A percentile compares a stretch with the other conserved stretches of the same genome.
Evolutionary conservation across 1,140 invertebrate species (phyloP).

Genomic region (Drosophila nikananu): DNA sequence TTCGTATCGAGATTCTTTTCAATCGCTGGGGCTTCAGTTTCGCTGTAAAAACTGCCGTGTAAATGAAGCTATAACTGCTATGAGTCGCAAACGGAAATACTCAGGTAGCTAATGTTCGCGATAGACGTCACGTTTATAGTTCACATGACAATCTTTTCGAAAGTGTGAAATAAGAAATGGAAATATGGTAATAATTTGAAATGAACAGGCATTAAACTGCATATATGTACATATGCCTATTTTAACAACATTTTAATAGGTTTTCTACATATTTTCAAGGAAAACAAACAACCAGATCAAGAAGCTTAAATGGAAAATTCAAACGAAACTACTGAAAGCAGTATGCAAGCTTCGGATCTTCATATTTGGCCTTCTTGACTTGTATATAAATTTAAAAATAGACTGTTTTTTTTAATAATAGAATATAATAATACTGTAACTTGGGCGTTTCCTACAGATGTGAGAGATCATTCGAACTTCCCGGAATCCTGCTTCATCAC

Average conservation of each 20-base stretch:
- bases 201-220: neutral
- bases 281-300: no score
- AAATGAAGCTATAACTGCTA: slow-evolving; percentile 54
- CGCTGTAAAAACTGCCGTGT: slow-evolving; percentile 45
- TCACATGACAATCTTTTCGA: slow-evolving; percentile 14
- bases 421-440: no score
- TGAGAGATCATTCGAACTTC: no score
- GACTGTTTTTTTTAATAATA: no score
- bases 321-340: no score
- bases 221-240: neutral
- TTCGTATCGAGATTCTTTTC: slow-evolving; percentile 26
- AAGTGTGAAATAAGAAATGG: neutral
- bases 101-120: slow-evolving; percentile 48
- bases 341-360: no score
- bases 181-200: neutral
- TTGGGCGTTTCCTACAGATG: no score
- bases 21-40: slow-evolving; percentile 46
- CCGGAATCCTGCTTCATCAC: no score
- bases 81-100: slow-evolving; percentile 54
- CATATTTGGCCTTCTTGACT: no score
- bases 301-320: no score
- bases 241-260: neutral
- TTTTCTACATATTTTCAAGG: neutral
- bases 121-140: slow-evolving; percentile 46
- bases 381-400: no score